Conservation (phyloP, 2,797 vertebrate genomes). For the Cuniculus paca region DNA sequence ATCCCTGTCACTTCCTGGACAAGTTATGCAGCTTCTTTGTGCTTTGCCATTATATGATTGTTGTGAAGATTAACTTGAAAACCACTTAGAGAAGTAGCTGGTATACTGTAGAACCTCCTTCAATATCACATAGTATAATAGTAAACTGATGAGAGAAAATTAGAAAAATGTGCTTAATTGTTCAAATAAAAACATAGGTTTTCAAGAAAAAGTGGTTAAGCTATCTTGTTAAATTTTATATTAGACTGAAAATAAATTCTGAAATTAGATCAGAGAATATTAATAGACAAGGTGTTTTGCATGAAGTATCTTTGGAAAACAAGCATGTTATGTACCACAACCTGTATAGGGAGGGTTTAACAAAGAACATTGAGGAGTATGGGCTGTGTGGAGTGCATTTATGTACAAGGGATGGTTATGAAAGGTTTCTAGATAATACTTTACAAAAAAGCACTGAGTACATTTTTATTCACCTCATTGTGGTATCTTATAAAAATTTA, state of each 20-base stretch:
- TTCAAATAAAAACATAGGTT: background rate
- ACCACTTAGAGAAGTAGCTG: background rate
- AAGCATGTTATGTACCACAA: background rate
- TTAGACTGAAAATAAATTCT: background rate
- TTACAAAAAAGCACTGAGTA: background rate
- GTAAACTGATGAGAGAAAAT: background rate
- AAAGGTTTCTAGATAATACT: background rate
- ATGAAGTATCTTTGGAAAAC: background rate
- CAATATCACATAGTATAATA: background rate
- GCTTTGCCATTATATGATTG: background rate
- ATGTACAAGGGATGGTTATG: background rate
- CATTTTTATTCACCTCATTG: constrained; percentile 57
- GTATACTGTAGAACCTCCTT: background rate
- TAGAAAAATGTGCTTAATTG: background rate
- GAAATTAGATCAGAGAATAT: background rate
- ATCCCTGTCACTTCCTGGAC: background rate
- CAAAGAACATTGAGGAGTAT: background rate
- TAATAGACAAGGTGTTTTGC: background rate
- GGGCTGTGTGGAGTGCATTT: background rate
- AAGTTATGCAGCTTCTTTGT: background rate
- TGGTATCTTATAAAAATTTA: constrained; percentile 64
- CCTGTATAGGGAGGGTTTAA: background rate
- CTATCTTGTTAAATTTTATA: background rate
- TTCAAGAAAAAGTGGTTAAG: background rate
- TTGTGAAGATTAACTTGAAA: background rate